These are phyloP conservation scores for Muscicapa adusta DNA, from an alignment of 2,113 vertebrate genomes.

Conservation along the genomic window DNA sequence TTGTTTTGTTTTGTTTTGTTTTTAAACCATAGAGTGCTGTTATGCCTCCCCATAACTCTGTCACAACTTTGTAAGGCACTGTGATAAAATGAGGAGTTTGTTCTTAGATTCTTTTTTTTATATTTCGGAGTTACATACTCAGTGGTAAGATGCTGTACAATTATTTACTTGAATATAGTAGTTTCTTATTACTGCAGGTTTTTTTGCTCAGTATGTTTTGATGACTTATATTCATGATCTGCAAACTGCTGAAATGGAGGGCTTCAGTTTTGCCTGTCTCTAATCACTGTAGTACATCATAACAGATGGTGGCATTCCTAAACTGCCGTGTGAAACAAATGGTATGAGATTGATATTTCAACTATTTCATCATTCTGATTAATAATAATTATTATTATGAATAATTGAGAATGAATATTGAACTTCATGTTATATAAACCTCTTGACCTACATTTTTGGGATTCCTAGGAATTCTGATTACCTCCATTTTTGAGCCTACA, in stretches of 20 bases:
- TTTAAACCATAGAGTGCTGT: background rate
- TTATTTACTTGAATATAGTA: background rate
- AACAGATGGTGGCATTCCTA: slow-evolving; percentile 14
- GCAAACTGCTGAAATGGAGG: background rate
- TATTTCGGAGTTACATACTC: background rate
- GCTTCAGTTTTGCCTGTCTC: slow-evolving; percentile 9
- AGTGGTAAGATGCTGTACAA: background rate
- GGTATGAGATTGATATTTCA: background rate
- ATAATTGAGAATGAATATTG: background rate
- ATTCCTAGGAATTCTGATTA: background rate
- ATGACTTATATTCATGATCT: background rate
- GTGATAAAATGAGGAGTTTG: background rate
- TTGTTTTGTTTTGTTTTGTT: background rate
- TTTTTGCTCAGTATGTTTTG: background rate
- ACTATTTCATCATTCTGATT: background rate
- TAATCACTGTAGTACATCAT: background rate
- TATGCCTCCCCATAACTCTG: background rate
- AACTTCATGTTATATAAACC: background rate
- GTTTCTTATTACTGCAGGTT: background rate
- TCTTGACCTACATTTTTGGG: background rate
- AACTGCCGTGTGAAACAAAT: slow-evolving; percentile 8
- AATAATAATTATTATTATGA: background rate
- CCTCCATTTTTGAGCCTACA: background rate
- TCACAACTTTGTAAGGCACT: background rate
- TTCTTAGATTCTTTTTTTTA: background rate